Base-by-base conservation (phyloP, 2,797 vertebrate species). In the Coluber constrictor region DNA sequence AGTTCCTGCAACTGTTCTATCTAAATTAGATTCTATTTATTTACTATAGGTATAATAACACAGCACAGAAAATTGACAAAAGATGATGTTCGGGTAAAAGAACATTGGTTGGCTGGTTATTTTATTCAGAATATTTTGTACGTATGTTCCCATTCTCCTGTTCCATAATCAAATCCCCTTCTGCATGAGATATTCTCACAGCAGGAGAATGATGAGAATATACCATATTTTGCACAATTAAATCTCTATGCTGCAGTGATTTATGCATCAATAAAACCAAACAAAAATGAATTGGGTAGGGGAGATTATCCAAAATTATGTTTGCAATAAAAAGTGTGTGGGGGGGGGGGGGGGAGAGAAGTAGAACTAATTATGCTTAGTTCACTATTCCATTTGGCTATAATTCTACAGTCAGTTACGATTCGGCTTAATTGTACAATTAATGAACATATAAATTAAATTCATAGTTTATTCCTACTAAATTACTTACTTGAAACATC, bases 361-460 rank as follows among this genome's bases (percentile, higher is more conserved):
- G 3, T 92, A 93, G 95, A 97, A 95, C 94, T 96, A 95, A 96
- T 96, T 95, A 96, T 91, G 87, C 59, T 63, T 56, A 18, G 93
- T 93, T 95, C 96, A 95, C 92, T 51, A 86, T 95, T 96, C 94
- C 94, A 94, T 94, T 96, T 94, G 94, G 92, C 90, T 96, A 66
- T 95, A 95, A 95, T 97, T 97, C 95, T 95, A 92, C 27, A 90
- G 90, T 95, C 95, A 96, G 92, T 96, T 95, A 96, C 74, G 86
- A 95, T 95, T 96, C 95, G 90, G 90, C 94, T 96, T 96, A 96
- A 97, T 96, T 96, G 94, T 95, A 96, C 94, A 97, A 95, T 95
- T 97, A 97, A 97, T 95, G 95, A 97, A 95, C 92, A 94, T 95
- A 97, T 96, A 96, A 96, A 96, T 95, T 95, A 95, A 96, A 96